phyloP scores from a whole-genome alignment of 2,888 invertebrate genomes.

The Drosophila fungiperda region DNA sequence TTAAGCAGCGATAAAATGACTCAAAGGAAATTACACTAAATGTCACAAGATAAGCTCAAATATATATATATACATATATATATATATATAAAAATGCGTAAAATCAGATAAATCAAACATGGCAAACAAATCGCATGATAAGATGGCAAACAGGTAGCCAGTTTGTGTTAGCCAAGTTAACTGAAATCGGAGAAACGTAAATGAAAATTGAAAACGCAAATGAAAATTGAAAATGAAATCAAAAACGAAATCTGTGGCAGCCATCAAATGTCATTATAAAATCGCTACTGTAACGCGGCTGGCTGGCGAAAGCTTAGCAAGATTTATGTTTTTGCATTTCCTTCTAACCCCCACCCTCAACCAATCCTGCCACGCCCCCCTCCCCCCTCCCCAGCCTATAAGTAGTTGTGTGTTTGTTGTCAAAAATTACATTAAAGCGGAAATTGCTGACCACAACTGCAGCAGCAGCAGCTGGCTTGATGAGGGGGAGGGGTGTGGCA shows the following conservation, averaged over 20 bases:
- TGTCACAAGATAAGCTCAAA: conserved; percentile 55
- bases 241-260: conserved; percentile 35
- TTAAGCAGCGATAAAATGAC: conserved; percentile 13
- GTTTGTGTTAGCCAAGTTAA: conserved; percentile 4
- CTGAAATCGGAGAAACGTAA: conserved; percentile 29
- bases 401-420: conserved; percentile 60
- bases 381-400: neutral
- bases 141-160: conserved; percentile 33
- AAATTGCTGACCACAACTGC: conserved; percentile 62
- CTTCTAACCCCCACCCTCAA: conserved; percentile 40
- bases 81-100: conserved; percentile 5
- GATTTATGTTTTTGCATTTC: conserved; percentile 72
- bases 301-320: conserved; percentile 55
- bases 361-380: neutral
- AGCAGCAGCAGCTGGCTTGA: neutral
- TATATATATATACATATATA: neutral
- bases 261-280: conserved; percentile 60
- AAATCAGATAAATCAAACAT: conserved; percentile 76
- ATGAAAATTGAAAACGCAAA: conserved; percentile 6
- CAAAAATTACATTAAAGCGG: conserved; percentile 77
- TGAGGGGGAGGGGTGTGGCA: neutral
- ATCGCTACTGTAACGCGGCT: conserved; percentile 64
- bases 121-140: conserved; percentile 74
- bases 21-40: conserved; percentile 43
- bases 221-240: conserved; percentile 5